A percentile compares a stretch with the other conserved stretches of the same genome.
phyloP scores from a whole-genome alignment of 2,888 invertebrate genomes.

The Xylota segnis region DNA sequence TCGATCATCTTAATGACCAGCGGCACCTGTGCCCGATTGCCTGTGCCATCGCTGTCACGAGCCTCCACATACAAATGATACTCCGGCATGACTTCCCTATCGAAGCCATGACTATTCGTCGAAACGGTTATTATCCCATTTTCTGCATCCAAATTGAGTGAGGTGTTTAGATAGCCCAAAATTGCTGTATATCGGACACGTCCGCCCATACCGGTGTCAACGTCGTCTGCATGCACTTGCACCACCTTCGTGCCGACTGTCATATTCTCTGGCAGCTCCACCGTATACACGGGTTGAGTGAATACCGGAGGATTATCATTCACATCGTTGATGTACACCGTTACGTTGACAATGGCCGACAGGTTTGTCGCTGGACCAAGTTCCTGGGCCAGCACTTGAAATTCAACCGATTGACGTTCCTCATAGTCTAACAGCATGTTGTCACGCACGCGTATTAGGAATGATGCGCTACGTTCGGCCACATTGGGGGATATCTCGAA shows the following conservation, averaged over 20 bases:
- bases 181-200: slow-evolving; percentile 92
- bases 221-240: slow-evolving; percentile 92
- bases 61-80: slow-evolving; percentile 94
- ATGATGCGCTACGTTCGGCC: slow-evolving; percentile 91
- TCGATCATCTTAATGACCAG: slow-evolving; percentile 91
- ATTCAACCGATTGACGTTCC: slow-evolving; percentile 89
- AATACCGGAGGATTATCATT: slow-evolving; percentile 96
- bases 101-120: slow-evolving; percentile 90
- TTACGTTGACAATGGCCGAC: slow-evolving; percentile 90
- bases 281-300: slow-evolving; percentile 89
- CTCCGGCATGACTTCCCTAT: slow-evolving; percentile 92
- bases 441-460: slow-evolving; percentile 93
- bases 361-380: slow-evolving; percentile 91
- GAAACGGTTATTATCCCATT: slow-evolving; percentile 93
- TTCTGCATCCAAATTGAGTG: slow-evolving; percentile 90
- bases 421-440: slow-evolving; percentile 94
- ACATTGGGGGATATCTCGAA: slow-evolving; percentile 95
- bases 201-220: slow-evolving; percentile 91
- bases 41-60: slow-evolving; percentile 93
- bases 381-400: slow-evolving; percentile 93
- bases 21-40: slow-evolving; percentile 90
- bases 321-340: slow-evolving; percentile 92
- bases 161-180: slow-evolving; percentile 91
- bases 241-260: slow-evolving; percentile 90
- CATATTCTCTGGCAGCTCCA: slow-evolving; percentile 92